Conservation (phyloP, 2,888 invertebrate species). For the Sylvicola cinctus region DNA sequence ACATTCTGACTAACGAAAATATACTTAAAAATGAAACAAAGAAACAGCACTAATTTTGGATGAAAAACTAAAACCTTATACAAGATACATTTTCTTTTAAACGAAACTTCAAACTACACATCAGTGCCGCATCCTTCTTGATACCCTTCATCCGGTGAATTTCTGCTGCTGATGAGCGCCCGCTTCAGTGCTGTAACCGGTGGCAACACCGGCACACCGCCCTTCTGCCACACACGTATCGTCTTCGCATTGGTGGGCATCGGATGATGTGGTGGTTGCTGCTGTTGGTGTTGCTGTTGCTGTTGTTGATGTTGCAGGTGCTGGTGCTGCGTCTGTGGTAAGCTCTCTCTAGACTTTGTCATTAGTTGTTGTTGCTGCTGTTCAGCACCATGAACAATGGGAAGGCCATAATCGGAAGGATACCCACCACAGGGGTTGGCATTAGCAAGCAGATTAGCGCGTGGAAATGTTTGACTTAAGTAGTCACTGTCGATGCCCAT, state of each 20-base stretch:
- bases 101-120: conserved; percentile 45
- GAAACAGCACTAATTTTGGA: no score
- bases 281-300: no score
- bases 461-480: conserved; percentile 38
- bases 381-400: conserved; percentile 33
- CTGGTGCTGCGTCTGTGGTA: conserved; percentile 13
- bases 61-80: no score
- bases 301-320: conserved; percentile 16
- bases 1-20: no score
- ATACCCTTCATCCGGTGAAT: conserved; percentile 77
- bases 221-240: conserved; percentile 70
- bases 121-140: conserved; percentile 86
- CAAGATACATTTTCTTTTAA: no score
- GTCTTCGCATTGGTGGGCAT: conserved; percentile 49
- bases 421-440: conserved; percentile 27
- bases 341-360: conserved; percentile 11
- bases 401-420: conserved; percentile 60
- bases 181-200: conserved; percentile 71
- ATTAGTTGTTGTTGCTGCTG: no score
- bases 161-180: conserved; percentile 61
- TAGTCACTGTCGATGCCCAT: conserved; percentile 27
- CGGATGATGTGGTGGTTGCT: no score
- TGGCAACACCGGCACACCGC: conserved; percentile 61
- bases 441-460: conserved; percentile 16
- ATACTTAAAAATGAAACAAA: no score